These are phyloP conservation scores for Copidosoma aretas DNA, from an alignment of 2,888 invertebrate genomes.

Conservation along the genomic window DNA sequence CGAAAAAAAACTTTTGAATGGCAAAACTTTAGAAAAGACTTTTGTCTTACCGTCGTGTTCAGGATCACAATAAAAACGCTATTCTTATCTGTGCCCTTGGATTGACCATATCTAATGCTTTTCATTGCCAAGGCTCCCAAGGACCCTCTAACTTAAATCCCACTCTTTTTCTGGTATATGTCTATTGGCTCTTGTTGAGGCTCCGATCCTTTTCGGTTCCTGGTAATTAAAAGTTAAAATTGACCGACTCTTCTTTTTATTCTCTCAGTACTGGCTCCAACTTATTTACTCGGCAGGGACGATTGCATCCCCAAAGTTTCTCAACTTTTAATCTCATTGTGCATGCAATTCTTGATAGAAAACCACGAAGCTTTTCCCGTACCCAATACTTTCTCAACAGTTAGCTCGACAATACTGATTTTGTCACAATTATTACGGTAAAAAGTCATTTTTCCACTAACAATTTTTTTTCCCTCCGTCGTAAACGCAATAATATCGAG, in stretches of 20 bases:
- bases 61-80: conserved; percentile 17
- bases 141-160: conserved; percentile 15
- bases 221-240: conserved; percentile 55
- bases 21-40: background rate
- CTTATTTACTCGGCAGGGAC: background rate
- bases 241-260: conserved; percentile 27
- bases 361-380: too few species aligned
- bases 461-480: too few species aligned
- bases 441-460: too few species aligned
- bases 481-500: too few species aligned
- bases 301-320: background rate
- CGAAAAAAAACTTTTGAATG: background rate
- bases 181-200: conserved; percentile 21
- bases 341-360: too few species aligned
- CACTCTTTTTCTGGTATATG: conserved; percentile 32
- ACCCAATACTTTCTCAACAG: too few species aligned
- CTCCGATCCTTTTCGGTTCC: conserved; percentile 37
- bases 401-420: too few species aligned
- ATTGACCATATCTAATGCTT: conserved; percentile 6
- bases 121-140: conserved; percentile 15
- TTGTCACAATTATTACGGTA: too few species aligned
- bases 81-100: conserved; percentile 11
- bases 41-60: too few species aligned
- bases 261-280: background rate
- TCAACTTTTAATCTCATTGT: too few species aligned